Evolutionary conservation across 2,888 invertebrate species (phyloP).

Genomic region (Drosophila pseudotalamancana): DNA sequence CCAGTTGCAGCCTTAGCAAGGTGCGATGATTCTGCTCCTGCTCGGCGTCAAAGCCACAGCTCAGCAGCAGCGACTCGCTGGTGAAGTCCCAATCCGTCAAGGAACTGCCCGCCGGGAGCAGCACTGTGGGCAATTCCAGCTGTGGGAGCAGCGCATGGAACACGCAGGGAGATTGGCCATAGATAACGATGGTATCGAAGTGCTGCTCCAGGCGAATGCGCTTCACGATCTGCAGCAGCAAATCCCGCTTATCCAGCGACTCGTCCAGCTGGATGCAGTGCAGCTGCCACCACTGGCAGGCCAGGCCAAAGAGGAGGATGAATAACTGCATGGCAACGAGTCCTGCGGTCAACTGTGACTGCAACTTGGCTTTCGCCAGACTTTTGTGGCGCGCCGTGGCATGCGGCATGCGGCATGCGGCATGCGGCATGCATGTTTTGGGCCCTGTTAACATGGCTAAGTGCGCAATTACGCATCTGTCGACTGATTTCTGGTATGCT

Average conservation of each 20-base stretch:
- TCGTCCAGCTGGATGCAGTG: conserved; percentile 5
- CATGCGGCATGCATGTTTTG: conserved; percentile 11
- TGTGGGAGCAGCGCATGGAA: conserved; percentile 35
- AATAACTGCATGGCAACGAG: conserved; percentile 18
- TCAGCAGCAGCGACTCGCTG: conserved; percentile 32
- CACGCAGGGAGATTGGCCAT: conserved; percentile 46
- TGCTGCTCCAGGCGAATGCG: conserved; percentile 34
- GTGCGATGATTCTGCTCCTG: conserved; percentile 29
- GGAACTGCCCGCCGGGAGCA: conserved; percentile 27
- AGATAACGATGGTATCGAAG: conserved; percentile 39
- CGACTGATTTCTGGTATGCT: neutral
- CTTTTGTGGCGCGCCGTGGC: neutral
- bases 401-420: neutral
- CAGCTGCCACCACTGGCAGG: neutral
- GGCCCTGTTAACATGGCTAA: conserved; percentile 2
- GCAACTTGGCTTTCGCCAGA: neutral
- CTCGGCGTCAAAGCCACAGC: conserved; percentile 35
- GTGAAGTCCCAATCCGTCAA: conserved; percentile 43
- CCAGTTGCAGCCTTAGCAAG: conserved; percentile 38
- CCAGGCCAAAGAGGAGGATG: neutral
- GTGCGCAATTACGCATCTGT: conserved; percentile 9
- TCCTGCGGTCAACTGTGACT: conserved; percentile 40
- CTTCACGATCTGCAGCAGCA: conserved; percentile 22
- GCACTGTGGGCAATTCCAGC: conserved; percentile 29
- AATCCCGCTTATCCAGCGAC: fast-evolving